Evolutionary conservation across 2,113 vertebrate species (phyloP).

Genomic region (Dipodomys merriami): DNA sequence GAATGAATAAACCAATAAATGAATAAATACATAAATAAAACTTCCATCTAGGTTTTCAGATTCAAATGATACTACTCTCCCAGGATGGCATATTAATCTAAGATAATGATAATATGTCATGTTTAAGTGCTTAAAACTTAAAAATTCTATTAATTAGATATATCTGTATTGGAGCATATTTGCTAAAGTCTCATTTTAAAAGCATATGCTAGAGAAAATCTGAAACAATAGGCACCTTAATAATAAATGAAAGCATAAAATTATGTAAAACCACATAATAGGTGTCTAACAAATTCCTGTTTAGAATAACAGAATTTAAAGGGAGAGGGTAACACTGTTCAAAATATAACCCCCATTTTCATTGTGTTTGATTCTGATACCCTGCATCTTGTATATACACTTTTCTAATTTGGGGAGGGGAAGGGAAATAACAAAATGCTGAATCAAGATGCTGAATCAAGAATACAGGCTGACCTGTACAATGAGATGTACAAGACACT

Average conservation of each 20-base stretch:
- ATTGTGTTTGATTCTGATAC: too few relatives aligned
- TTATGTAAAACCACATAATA: background rate
- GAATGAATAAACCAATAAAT: too few relatives aligned
- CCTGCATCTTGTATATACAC: too few relatives aligned
- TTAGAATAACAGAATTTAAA: slow-evolving; percentile 17
- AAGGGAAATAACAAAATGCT: too few relatives aligned
- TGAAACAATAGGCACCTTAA: background rate
- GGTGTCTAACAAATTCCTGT: background rate
- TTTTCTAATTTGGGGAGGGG: too few relatives aligned
- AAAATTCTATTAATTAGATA: background rate
- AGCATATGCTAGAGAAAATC: background rate
- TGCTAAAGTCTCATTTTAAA: background rate
- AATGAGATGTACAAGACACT: too few relatives aligned
- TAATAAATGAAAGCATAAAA: background rate
- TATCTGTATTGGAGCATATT: background rate
- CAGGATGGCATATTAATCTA: background rate
- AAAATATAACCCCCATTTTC: too few relatives aligned
- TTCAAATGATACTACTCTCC: background rate
- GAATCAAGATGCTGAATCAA: too few relatives aligned
- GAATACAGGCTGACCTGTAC: too few relatives aligned
- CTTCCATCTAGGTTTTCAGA: background rate
- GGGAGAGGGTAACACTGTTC: too few relatives aligned
- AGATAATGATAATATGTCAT: background rate
- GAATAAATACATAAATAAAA: too few relatives aligned
- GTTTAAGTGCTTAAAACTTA: background rate